These are phyloP conservation scores for Pluvianellus socialis DNA, from an alignment of 2,113 vertebrate genomes.

Conservation along the genomic window DNA sequence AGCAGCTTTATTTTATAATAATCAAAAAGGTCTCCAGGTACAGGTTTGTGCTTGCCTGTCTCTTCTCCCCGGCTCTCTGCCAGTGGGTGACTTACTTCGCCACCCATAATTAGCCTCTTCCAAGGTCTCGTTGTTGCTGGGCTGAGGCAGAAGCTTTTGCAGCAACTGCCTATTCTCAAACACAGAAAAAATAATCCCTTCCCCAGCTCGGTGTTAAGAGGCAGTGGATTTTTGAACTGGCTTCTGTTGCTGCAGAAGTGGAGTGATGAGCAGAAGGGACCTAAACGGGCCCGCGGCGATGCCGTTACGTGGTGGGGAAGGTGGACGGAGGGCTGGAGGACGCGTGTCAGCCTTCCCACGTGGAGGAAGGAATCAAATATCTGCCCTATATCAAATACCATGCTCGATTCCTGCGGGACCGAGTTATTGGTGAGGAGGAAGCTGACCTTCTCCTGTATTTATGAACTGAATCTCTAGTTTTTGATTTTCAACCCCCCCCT, in stretches of 20 bases:
- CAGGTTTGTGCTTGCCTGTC: not conserved
- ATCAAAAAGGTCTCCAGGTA: not conserved
- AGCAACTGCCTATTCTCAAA: not conserved
- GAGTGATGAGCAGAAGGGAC: not conserved
- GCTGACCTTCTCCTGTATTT: slow-evolving; percentile 54
- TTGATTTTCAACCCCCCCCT: accelerated
- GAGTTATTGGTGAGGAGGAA: slow-evolving; percentile 29
- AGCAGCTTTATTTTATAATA: not conserved
- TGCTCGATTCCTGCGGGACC: not conserved
- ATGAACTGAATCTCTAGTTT: slow-evolving; percentile 9
- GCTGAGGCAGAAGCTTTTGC: not conserved
- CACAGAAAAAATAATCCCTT: not conserved
- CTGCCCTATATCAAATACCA: slow-evolving; percentile 39
- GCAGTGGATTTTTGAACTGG: not conserved
- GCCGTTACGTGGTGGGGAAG: not conserved
- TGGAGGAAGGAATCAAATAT: slow-evolving; percentile 34
- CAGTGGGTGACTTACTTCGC: not conserved
- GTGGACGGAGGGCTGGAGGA: not conserved
- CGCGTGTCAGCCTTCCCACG: not conserved
- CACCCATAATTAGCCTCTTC: not conserved
- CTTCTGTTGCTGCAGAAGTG: not conserved
- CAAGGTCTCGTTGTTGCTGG: not conserved
- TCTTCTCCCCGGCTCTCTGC: not conserved
- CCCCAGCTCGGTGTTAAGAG: not conserved
- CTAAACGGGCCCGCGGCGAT: accelerated